Base-by-base conservation (phyloP, 2,888 invertebrate species). In the Fissipunctia ypsillon region DNA sequence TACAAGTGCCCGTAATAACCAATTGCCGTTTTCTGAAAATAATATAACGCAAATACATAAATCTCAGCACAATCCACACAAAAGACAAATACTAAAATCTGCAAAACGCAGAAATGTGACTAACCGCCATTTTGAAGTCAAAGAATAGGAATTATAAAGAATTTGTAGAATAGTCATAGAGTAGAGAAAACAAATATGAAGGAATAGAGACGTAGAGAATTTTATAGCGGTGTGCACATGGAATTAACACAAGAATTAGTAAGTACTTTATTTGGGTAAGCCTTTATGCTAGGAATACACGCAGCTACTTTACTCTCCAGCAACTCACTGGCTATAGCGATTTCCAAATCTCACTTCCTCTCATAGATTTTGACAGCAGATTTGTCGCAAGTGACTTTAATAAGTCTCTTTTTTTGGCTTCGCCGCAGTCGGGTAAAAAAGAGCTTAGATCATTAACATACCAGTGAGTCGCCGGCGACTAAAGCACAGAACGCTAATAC, bases 121-220 rank as follows among this genome's bases (percentile, higher is more conserved):
- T 84, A 84, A 88, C 87, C 92, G 91, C 93, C 93, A 93, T 93
- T 70, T 92, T 92, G 88, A 76, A 84, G 79, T 67, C 65, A 76
- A 76, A 68, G 67, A 73, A 69, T 19, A 25, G 3, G 12, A 25
- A 5, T n/a, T n/a, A n/a, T n/a, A n/a, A n/a, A 5, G 16, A 43
- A 43, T 43, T 43, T 43, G 4, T 54, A 74, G 59, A 65, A 67
- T 6, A 31, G 31, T 28, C 43, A 48, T 45, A 61, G 59, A 35
- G 22, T 5, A n/a, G 28, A 35, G 45, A 54, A 43, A 25, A 67
- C 31, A 28, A 59, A 45, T 9, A 22, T 14, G 16, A 28, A 50
- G 6, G 35, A 10, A 54, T 65, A 54, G 63, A 31, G 9, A 31
- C 48, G 3, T 22, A 63, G n/a, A 59, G 7, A 22, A 22, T 3